Base-by-base conservation (phyloP, 2,113 vertebrate genomes). In the Corydoras sp. region DNA sequence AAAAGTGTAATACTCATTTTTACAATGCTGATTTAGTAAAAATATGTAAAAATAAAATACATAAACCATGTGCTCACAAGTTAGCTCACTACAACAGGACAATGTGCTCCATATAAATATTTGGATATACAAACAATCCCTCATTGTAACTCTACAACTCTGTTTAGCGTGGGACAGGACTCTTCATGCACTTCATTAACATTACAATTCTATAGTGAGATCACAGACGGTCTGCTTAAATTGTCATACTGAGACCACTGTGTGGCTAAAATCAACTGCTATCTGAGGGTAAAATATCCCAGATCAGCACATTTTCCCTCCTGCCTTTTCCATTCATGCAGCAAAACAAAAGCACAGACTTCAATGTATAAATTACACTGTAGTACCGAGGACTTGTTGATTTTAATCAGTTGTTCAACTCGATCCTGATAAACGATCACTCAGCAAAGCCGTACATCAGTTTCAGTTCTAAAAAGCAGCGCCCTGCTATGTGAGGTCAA, bases 391-490 rank as follows among this genome's bases (percentile, higher is more conserved):
- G 3, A 53, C 51, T 12, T 53, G 51, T 53, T 10, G 51, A 53
- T 12, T 53, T 12, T 53, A 14, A 12, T 10, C 51, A 12, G 5
- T 53, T 10, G 11, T 53, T 53, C 13, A 43, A 43, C 4, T 8
- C 7, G 7, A 43, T 43, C 35, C 1, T 43, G 35, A 43, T 43
- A 5, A 43, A 43, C 35, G 35, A 43, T 43, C 2, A 61, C 24
- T n/a, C 30, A 71, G 15, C n/a, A 48, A 18, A 13, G 4, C 58
- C 1, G 14, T 62, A 61, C 53, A 61, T 29, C 13, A 48, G 65
- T 74, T 74, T 74, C 73, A 59, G 24, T 74, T 73, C 61, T 49
- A 14, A 74, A 68, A 73, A 35, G 49, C 10, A 61, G 65, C 10
- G 18, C 58, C 67, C 9, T 31, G 48, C 50, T 53, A 71, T 51